These are phyloP conservation scores for Porphyrio hochstetteri DNA, from an alignment of 2,113 vertebrate species.

Conservation along the genomic window DNA sequence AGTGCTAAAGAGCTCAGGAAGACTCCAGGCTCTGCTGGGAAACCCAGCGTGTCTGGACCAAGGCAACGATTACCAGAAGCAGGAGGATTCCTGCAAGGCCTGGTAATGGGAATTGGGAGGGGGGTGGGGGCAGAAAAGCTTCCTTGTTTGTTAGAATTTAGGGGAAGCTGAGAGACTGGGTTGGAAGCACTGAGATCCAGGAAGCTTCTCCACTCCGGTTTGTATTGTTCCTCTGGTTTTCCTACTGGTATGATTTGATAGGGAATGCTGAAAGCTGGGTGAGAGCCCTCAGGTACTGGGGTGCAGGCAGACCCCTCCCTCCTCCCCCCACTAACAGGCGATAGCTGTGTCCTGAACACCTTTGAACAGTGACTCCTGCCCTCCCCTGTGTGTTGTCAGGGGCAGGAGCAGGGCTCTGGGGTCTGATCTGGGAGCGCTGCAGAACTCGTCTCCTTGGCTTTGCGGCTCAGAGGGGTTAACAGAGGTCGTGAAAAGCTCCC, in stretches of 20 bases:
- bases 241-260: neutral
- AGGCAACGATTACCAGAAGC: neutral
- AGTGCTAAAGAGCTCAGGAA: neutral
- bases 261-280: neutral
- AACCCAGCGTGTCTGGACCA: neutral
- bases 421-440: neutral
- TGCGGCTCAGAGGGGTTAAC: neutral
- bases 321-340: neutral
- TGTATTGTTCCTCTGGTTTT: neutral
- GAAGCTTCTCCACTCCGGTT: neutral
- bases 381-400: neutral
- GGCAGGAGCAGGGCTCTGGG: neutral
- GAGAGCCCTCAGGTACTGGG: neutral
- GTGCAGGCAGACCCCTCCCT: neutral
- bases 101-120: neutral
- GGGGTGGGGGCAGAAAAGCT: neutral
- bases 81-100: neutral
- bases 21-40: conserved; percentile 10
- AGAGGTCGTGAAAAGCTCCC: neutral
- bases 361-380: fast-evolving
- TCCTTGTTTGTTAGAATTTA: neutral
- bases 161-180: neutral
- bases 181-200: neutral
- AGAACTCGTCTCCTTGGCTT: neutral
- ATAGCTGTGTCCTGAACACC: neutral